Conservation (phyloP, 2,888 invertebrate species). For the Tanytarsus gracilentus region DNA sequence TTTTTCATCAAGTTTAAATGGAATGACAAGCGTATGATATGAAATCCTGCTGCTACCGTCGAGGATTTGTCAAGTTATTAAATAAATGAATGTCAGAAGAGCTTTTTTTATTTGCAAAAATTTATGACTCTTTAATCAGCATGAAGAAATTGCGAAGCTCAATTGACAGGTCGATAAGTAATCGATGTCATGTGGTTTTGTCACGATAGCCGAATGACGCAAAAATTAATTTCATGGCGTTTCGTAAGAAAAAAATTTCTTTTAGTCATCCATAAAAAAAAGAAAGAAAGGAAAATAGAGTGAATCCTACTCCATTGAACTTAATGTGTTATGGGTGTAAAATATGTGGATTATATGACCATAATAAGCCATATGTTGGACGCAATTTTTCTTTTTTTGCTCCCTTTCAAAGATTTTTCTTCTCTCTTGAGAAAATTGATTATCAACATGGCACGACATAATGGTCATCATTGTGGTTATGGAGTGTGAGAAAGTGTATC, state of each 20-base stretch:
- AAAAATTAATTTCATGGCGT: too few relatives aligned
- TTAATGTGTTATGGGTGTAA: background rate
- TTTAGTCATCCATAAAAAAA: background rate
- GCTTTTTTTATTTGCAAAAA: too few relatives aligned
- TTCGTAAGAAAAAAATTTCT: too few relatives aligned
- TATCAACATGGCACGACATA: constrained; percentile 3
- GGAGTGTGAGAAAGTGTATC: background rate
- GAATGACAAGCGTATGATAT: too few relatives aligned
- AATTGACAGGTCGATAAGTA: background rate
- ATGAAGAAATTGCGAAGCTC: background rate
- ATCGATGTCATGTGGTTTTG: constrained; percentile 5
- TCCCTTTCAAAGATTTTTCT: background rate
- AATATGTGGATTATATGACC: constrained; percentile 4
- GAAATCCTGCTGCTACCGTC: too few relatives aligned
- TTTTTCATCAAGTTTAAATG: too few relatives aligned
- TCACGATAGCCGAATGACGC: too few relatives aligned
- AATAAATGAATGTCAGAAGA: too few relatives aligned
- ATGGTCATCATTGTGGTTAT: background rate
- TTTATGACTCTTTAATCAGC: too few relatives aligned
- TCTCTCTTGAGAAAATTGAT: background rate
- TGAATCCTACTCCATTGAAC: background rate
- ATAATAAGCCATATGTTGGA: background rate
- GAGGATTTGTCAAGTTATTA: too few relatives aligned
- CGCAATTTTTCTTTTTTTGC: background rate
- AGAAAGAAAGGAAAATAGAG: background rate